phyloP scores from a whole-genome alignment of 2,888 invertebrate genomes.

The Morpho helenor region DNA sequence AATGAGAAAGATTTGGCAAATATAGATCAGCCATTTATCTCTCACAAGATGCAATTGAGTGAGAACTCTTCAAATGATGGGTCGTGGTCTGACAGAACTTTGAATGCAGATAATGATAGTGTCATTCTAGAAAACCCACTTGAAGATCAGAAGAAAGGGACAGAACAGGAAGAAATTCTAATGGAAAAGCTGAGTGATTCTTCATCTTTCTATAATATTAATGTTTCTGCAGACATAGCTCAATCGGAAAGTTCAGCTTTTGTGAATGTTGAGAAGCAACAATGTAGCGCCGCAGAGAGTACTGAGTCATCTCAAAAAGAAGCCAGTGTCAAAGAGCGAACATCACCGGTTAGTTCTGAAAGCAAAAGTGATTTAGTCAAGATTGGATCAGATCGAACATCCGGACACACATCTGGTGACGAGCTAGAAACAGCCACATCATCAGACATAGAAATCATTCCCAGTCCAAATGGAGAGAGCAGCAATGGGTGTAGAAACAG shows the following conservation, averaged over 20 bases:
- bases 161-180: conserved; percentile 55
- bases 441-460: conserved; percentile 98
- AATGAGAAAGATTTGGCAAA: conserved; percentile 57
- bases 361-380: conserved; percentile 88
- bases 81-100: conserved; percentile 80
- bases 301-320: conserved; percentile 63
- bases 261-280: conserved; percentile 62
- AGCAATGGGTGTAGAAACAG: conserved; percentile 85
- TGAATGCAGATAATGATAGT: conserved; percentile 81
- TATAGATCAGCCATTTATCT: conserved; percentile 47
- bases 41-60: conserved; percentile 60
- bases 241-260: conserved; percentile 64
- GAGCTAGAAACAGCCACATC: conserved; percentile 95
- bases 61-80: conserved; percentile 78
- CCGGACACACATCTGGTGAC: conserved; percentile 94
- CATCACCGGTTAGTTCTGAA: conserved; percentile 85
- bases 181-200: conserved; percentile 78
- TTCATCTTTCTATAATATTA: conserved; percentile 70
- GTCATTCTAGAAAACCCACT: conserved; percentile 78
- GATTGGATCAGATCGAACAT: conserved; percentile 89
- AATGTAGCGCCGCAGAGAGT: conserved; percentile 51
- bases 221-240: conserved; percentile 50
- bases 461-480: conserved; percentile 92
- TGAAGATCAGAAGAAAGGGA: conserved; percentile 67
- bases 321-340: conserved; percentile 68